Evolutionary conservation across 2,888 invertebrate species (phyloP).

Genomic region (Tyria jacobaeae): DNA sequence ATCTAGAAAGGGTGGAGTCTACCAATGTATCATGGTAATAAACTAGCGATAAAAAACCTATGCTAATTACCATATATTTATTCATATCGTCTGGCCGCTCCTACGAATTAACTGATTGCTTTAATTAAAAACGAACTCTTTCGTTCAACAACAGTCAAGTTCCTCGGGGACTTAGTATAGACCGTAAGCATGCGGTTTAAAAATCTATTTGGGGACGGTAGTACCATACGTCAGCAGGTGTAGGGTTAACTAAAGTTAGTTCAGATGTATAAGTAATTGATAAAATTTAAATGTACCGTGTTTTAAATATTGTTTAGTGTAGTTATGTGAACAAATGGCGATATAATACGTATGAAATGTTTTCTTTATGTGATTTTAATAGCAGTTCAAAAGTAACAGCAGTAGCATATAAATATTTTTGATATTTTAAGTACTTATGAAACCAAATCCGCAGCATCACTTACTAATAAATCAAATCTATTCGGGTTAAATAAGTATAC

Average conservation of each 20-base stretch:
- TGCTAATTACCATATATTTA: conserved; percentile 52
- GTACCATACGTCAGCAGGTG: conserved; percentile 7
- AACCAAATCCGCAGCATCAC: no score
- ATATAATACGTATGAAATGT: not conserved
- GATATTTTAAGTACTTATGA: no score
- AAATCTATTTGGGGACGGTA: conserved; percentile 70
- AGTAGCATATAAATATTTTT: no score
- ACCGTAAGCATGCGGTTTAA: conserved; percentile 68
- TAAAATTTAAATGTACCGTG: not conserved
- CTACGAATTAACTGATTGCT: conserved; percentile 84
- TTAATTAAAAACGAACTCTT: conserved; percentile 85
- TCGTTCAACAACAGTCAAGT: conserved; percentile 54
- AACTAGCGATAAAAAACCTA: conserved; percentile 47
- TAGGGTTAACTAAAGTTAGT: conserved; percentile 12
- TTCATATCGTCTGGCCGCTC: conserved; percentile 64
- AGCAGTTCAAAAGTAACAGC: no score
- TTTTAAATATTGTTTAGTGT: not conserved
- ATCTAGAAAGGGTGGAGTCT: conserved; percentile 43
- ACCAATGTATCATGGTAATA: conserved; percentile 36
- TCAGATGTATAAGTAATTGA: not conserved
- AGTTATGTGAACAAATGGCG: not conserved
- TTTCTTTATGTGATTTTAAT: not conserved
- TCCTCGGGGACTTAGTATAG: conserved; percentile 64
- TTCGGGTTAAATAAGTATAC: no score
- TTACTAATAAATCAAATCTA: no score